phyloP scores from a whole-genome alignment of 1,140 invertebrate genomes.

The Micrasema longulum region DNA sequence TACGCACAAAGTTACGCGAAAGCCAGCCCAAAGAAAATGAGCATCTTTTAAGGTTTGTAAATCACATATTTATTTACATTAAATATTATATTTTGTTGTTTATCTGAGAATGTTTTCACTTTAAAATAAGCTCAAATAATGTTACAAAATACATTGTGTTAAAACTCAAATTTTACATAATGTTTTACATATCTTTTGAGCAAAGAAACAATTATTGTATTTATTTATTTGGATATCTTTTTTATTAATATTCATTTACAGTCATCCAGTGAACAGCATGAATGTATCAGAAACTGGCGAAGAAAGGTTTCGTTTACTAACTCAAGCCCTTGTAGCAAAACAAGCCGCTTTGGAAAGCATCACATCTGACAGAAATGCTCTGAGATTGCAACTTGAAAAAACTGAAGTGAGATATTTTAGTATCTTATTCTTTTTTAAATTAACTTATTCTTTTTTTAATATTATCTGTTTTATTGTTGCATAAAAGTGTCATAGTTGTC shows the following conservation, averaged over 20 bases:
- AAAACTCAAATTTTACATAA: too few species aligned
- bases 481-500: too few species aligned
- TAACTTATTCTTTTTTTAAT: too few species aligned
- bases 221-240: background rate
- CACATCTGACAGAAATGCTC: constrained; percentile 83
- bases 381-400: constrained; percentile 82
- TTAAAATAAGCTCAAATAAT: too few species aligned
- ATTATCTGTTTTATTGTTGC: too few species aligned
- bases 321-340: constrained; percentile 84
- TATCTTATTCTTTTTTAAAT: too few species aligned
- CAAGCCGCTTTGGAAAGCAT: constrained; percentile 82
- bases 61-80: too few species aligned
- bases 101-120: too few species aligned
- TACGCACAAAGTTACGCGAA: constrained; percentile 58
- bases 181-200: too few species aligned
- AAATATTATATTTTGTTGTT: too few species aligned
- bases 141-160: too few species aligned
- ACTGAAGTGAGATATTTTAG: constrained; percentile 69
- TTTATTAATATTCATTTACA: background rate
- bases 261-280: constrained; percentile 30
- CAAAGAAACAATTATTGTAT: too few species aligned
- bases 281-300: constrained; percentile 47
- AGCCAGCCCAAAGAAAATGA: constrained; percentile 49
- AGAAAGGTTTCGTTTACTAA: constrained; percentile 72
- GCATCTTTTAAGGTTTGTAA: constrained; percentile 43